Evolutionary conservation across 2,888 invertebrate genomes (phyloP), one percentile per base, ranked within the genome.

Genomic region (Caenorhabditis japonica): DNA sequence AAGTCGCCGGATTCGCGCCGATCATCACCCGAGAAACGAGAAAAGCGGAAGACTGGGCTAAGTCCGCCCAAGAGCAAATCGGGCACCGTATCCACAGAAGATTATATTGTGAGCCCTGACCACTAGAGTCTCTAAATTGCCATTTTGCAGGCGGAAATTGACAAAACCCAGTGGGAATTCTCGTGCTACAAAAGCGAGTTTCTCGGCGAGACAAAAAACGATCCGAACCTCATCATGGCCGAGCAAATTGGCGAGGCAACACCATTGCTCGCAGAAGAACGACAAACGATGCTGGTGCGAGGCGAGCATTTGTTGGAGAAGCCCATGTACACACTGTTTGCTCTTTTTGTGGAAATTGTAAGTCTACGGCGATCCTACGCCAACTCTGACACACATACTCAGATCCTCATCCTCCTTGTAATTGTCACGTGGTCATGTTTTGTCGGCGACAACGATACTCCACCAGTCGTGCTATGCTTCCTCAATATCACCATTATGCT

Each of bases 91-190:
- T 4, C 41, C 41, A 15, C 53, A n/a, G 62, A 62, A 4, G 19
- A 38, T 27, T 39, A 34, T 10, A 43, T 53, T 52, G 62, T 62
- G 33, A 33, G 33, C 8, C 7, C 7, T 30, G 30, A 10, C 30
- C 30, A 43, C 8, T 17, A 17, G 5, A 44, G 13, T 10, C 15
- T 7, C 15, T 41, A 15, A 17, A 12, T 13, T 38, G 4, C 8
- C 38, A 4, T 0, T 59, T 51, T 52, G 7, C 55, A 64, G 59
- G 55, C 43, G 1, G 59, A 19, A 13, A 66, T 66, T 23, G 76
- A 76, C 59, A 8, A 23, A 27, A 77, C 77, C 2, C 77, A 77
- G 55, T 77, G 77, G 77, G 77, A 77, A 36, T 49, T 44, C 23
- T 44, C 77, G 12, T 52, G 55, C 17, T 77, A 44, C 38, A 68